A percentile compares a stretch with the other conserved stretches of the same genome.
Conservation (phyloP, 2,113 vertebrate genomes). For the Cyanocitta stelleri region DNA sequence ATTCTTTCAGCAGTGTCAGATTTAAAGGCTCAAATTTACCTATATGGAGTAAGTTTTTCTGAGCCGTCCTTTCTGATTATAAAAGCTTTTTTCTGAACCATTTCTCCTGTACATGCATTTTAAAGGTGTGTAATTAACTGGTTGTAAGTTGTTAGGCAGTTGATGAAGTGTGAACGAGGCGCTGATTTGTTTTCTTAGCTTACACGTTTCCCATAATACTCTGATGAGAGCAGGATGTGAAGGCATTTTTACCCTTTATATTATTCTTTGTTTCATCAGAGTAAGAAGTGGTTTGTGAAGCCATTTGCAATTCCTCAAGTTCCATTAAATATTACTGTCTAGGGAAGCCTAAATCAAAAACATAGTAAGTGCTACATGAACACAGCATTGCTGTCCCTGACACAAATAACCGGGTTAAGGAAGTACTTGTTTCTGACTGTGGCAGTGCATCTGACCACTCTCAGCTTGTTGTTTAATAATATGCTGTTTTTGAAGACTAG, state of each 20-base stretch:
- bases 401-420: background rate
- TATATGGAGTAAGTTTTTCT: background rate
- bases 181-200: slow-evolving; percentile 75
- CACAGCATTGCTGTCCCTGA: background rate
- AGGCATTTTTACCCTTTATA: background rate
- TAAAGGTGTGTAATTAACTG: slow-evolving; percentile 70
- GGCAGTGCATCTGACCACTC: background rate
- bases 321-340: slow-evolving; percentile 43
- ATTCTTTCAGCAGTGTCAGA: background rate
- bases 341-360: slow-evolving; percentile 42
- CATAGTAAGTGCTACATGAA: background rate
- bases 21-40: slow-evolving; percentile 18
- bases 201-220: slow-evolving; percentile 53
- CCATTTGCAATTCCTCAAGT: slow-evolving; percentile 64
- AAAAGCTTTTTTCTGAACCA: slow-evolving; percentile 51
- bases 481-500: background rate
- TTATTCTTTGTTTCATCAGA: slow-evolving; percentile 56
- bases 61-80: background rate
- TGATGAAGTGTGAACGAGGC: slow-evolving; percentile 67
- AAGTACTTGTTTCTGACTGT: background rate
- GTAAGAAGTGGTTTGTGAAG: slow-evolving; percentile 62
- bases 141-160: slow-evolving; percentile 67
- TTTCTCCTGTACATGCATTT: slow-evolving; percentile 56
- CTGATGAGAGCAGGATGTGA: slow-evolving; percentile 27
- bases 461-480: background rate